phyloP scores from a whole-genome alignment of 2,797 vertebrate species.

The Tolypeutes matacus region DNA sequence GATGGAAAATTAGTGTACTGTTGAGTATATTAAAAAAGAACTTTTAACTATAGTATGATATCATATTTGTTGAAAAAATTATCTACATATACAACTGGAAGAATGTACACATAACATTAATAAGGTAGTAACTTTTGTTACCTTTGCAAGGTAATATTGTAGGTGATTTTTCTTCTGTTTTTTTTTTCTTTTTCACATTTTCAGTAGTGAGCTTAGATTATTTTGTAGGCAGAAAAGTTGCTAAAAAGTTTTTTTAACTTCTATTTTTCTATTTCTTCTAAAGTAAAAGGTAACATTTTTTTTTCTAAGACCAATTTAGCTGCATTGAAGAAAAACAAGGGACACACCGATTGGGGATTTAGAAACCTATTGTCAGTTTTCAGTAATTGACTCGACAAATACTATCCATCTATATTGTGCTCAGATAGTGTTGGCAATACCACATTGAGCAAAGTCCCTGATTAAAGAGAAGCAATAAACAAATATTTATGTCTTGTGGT shows the following conservation, averaged over 20 bases:
- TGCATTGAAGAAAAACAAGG: neutral
- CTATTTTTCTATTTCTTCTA: constrained; percentile 46
- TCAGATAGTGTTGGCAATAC: neutral
- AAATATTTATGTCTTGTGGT: neutral
- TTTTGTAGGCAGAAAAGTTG: constrained; percentile 44
- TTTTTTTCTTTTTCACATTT: neutral
- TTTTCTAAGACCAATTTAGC: neutral
- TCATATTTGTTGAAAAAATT: constrained; percentile 10
- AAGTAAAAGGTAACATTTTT: neutral
- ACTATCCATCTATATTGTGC: neutral
- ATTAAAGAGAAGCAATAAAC: neutral
- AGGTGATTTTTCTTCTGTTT: neutral
- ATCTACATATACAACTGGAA: neutral
- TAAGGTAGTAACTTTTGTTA: neutral
- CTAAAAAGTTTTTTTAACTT: constrained; percentile 25
- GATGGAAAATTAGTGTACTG: neutral
- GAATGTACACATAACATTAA: neutral
- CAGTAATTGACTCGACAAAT: constrained; percentile 23
- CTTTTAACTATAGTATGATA: neutral
- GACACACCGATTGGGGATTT: constrained; percentile 14
- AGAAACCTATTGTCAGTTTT: neutral
- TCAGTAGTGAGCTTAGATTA: constrained; percentile 8
- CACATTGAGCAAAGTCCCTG: neutral
- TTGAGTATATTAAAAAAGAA: neutral
- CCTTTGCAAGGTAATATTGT: neutral